Conservation (phyloP, 2,113 vertebrate genomes). For the Cercopithecus mona region DNA sequence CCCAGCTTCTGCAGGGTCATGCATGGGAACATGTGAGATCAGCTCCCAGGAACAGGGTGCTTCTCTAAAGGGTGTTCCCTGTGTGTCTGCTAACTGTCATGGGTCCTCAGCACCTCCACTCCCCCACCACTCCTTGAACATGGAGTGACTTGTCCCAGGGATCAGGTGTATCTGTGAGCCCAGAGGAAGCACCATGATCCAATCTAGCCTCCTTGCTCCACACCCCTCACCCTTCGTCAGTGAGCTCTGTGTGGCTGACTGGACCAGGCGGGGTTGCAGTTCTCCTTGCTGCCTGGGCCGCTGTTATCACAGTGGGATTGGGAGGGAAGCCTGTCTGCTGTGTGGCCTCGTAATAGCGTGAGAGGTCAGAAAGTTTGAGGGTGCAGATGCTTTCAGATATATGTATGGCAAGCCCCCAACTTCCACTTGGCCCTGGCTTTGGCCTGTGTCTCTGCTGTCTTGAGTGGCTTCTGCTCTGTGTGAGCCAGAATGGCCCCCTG, state of each 20-base stretch:
- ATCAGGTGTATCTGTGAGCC: background rate
- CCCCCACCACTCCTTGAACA: background rate
- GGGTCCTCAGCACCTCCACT: background rate
- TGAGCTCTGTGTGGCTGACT: background rate
- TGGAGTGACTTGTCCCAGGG: background rate
- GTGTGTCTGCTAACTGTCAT: background rate
- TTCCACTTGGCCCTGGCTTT: no score
- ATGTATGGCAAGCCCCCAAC: background rate
- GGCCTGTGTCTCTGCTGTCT: background rate
- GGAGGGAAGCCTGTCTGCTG: background rate
- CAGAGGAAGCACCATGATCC: background rate
- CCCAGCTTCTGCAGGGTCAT: no score
- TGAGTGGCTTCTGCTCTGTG: background rate
- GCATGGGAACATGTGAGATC: rapidly evolving
- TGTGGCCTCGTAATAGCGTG: background rate
- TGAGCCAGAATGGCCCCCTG: background rate
- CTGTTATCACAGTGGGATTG: background rate
- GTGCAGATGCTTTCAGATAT: background rate
- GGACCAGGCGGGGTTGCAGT: rapidly evolving
- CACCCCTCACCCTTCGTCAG: no score
- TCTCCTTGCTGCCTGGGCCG: background rate
- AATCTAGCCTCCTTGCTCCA: no score
- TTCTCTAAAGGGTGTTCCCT: background rate
- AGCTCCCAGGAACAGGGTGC: background rate
- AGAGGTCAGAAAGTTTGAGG: background rate